A percentile compares a stretch with the other conserved stretches of the same genome.
Evolutionary conservation across 2,113 vertebrate genomes (phyloP).

Genomic region (Cyprinodon brontotheroides): DNA sequence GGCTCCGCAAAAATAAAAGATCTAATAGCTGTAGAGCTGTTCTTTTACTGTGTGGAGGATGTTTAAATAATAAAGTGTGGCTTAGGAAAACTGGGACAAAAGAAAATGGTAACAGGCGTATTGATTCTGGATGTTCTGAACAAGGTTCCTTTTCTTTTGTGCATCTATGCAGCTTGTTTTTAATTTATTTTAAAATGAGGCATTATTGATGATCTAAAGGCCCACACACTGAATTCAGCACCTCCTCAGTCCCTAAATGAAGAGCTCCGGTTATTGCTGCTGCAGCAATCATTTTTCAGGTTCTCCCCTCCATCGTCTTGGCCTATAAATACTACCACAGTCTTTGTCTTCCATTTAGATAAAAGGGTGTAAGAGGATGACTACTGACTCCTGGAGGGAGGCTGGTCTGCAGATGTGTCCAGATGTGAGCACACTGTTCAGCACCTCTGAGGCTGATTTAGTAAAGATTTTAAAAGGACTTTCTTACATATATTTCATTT

Average conservation of each 20-base stretch:
- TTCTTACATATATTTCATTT: no score
- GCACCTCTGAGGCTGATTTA: background rate
- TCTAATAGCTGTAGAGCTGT: conserved; percentile 45
- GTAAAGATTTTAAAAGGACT: no score
- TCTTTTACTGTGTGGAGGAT: conserved; percentile 22
- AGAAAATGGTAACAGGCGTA: background rate
- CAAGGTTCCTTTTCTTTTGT: conserved; percentile 46
- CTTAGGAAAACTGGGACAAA: conserved; percentile 16
- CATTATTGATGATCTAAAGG: conserved; percentile 39
- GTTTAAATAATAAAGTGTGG: conserved; percentile 5
- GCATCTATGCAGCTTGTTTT: conserved; percentile 48
- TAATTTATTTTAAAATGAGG: conserved; percentile 62
- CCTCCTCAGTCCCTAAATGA: conserved; percentile 18
- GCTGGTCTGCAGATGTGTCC: conserved; percentile 71
- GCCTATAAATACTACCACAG: background rate
- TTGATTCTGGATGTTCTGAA: conserved; percentile 13
- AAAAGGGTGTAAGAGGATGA: conserved; percentile 63
- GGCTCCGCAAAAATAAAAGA: conserved; percentile 29
- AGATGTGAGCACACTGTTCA: conserved; percentile 58
- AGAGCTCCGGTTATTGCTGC: conserved; percentile 53
- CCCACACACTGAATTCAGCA: conserved; percentile 11
- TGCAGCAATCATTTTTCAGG: conserved; percentile 41
- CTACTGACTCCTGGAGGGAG: conserved; percentile 38
- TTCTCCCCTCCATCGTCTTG: conserved; percentile 19
- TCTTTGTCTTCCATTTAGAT: background rate